Conservation (phyloP, 53 echinoderm and acorn worm species). For the Glandiceps talaboti region DNA sequence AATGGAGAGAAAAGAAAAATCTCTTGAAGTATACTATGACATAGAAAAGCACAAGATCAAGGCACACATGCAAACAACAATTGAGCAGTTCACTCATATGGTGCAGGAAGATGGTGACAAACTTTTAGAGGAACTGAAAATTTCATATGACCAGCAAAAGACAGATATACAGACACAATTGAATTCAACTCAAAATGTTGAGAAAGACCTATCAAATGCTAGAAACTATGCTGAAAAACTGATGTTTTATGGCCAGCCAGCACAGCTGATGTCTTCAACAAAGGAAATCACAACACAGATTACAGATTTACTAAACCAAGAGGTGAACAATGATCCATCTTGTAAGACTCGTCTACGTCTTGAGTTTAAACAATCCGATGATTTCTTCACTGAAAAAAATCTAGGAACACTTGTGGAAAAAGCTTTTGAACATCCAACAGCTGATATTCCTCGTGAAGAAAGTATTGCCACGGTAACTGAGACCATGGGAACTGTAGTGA, state of each 20-base stretch:
- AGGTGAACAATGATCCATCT: too few species aligned
- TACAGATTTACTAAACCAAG: too few species aligned
- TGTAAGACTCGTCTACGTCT: too few species aligned
- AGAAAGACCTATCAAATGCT: background rate
- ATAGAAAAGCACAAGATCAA: background rate
- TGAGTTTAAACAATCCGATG: too few species aligned
- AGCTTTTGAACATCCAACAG: too few species aligned
- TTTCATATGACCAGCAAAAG: background rate
- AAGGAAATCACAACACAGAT: too few species aligned
- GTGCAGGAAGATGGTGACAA: background rate
- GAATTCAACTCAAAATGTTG: background rate
- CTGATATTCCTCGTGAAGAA: too few species aligned
- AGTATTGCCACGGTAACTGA: too few species aligned
- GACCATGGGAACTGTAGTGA: too few species aligned
- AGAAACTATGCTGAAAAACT: background rate
- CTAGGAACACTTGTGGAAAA: too few species aligned
- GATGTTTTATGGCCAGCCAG: background rate
- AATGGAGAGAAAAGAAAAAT: too few species aligned
- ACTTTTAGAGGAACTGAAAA: background rate
- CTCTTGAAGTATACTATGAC: background rate
- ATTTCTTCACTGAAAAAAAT: too few species aligned
- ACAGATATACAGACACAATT: background rate
- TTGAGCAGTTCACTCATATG: background rate
- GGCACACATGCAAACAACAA: background rate
- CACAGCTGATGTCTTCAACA: background rate